These are phyloP conservation scores for Portevinia maculata DNA, from an alignment of 2,888 invertebrate genomes.

Conservation along the genomic window DNA sequence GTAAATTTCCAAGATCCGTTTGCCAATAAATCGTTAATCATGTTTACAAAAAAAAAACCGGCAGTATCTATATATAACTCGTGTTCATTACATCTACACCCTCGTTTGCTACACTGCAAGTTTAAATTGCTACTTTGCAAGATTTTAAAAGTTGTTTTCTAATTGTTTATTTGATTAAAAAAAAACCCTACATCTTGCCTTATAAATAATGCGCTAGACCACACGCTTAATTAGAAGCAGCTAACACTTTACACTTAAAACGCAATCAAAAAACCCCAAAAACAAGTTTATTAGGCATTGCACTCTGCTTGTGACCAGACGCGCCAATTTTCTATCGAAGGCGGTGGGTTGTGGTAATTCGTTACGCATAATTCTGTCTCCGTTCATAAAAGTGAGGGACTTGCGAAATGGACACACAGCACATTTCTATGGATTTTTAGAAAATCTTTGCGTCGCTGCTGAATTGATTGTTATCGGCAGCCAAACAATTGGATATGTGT, in stretches of 20 bases:
- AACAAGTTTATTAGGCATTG: slow-evolving; percentile 54
- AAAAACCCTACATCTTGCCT: slow-evolving; percentile 24
- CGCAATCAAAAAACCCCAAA: slow-evolving; percentile 22
- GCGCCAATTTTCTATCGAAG: slow-evolving; percentile 49
- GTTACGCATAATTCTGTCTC: slow-evolving; percentile 61
- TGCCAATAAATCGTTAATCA: too few relatives aligned
- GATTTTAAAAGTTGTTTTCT: slow-evolving; percentile 64
- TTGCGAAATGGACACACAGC: slow-evolving; percentile 39
- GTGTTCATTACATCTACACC: slow-evolving; percentile 3
- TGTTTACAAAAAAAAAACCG: background rate
- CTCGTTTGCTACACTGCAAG: background rate
- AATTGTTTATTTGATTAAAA: slow-evolving; percentile 21
- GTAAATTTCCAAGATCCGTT: too few relatives aligned
- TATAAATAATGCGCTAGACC: slow-evolving; percentile 60
- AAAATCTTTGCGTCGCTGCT: slow-evolving; percentile 26
- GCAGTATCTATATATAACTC: background rate
- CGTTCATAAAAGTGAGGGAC: slow-evolving; percentile 3
- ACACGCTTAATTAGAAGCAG: slow-evolving; percentile 61
- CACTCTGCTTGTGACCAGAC: slow-evolving; percentile 37
- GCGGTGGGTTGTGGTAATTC: slow-evolving; percentile 31
- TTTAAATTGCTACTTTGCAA: slow-evolving; percentile 10
- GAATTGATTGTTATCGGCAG: slow-evolving; percentile 47
- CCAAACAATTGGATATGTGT: slow-evolving; percentile 45
- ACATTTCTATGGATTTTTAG: slow-evolving; percentile 26
- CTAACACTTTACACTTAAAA: slow-evolving; percentile 50